Conservation (phyloP, 2,113 vertebrate species). For the Myrmecophaga tridactyla region DNA sequence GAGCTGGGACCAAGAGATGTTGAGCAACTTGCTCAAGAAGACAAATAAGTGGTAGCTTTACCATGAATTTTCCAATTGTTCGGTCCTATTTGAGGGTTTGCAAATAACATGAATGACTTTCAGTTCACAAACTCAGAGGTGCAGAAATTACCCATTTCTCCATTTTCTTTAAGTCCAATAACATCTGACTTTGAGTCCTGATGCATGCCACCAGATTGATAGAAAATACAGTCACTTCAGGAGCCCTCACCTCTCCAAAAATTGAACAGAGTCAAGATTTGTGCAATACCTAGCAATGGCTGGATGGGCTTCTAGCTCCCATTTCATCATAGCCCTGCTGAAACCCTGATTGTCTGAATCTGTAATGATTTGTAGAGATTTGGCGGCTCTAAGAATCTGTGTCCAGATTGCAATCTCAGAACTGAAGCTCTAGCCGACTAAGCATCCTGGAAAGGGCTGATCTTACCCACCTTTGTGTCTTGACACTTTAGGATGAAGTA, state of each 20-base stretch:
- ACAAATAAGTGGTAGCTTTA: not conserved
- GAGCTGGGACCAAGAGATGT: not conserved
- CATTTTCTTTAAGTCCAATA: not conserved
- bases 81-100: not conserved
- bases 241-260: not conserved
- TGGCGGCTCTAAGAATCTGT: not conserved
- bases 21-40: not conserved
- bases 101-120: not conserved
- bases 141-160: not conserved
- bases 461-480: not conserved
- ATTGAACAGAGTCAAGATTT: not conserved
- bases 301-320: not conserved
- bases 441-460: not conserved
- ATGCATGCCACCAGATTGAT: not conserved
- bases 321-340: not conserved
- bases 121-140: not conserved
- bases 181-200: not conserved
- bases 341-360: not conserved
- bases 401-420: not conserved
- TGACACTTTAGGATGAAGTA: not conserved
- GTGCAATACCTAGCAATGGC: not conserved
- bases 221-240: not conserved
- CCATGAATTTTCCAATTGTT: not conserved
- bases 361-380: not conserved
- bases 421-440: not conserved